These are phyloP conservation scores for Carpatolechia fugitivella DNA, from an alignment of 2,888 invertebrate species.

Conservation along the genomic window DNA sequence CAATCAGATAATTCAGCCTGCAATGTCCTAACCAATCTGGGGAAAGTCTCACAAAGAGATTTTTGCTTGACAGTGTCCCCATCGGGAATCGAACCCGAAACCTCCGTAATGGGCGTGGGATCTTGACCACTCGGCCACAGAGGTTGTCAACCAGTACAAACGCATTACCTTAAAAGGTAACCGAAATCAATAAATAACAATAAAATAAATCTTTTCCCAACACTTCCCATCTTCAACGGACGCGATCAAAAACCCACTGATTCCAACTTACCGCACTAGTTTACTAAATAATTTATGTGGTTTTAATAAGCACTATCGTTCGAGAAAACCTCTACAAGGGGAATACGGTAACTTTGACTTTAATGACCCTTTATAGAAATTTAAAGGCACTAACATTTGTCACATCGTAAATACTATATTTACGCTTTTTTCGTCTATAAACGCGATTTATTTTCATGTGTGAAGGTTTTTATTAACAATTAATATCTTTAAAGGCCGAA, in stretches of 20 bases:
- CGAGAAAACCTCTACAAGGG: conserved; percentile 25
- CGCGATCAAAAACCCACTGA: not conserved
- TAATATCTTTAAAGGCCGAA: conserved; percentile 25
- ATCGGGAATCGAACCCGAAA: too few relatives aligned
- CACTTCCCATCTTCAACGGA: conserved; percentile 14
- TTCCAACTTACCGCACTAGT: conserved; percentile 22
- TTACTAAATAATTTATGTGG: conserved; percentile 66
- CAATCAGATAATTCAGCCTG: too few relatives aligned
- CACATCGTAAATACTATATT: conserved; percentile 61
- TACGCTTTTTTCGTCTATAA: conserved; percentile 45
- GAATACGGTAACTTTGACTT: conserved; percentile 35
- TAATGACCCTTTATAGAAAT: conserved; percentile 54
- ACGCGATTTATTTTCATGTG: conserved; percentile 32
- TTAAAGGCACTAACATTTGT: conserved; percentile 55
- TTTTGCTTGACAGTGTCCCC: too few relatives aligned
- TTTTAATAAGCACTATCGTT: conserved; percentile 59
- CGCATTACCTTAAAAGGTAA: not conserved
- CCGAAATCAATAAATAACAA: not conserved
- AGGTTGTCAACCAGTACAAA: too few relatives aligned
- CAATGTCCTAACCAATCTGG: too few relatives aligned
- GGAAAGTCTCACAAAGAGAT: too few relatives aligned
- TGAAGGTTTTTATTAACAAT: conserved; percentile 40
- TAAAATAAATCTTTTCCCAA: not conserved
- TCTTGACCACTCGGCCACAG: too few relatives aligned
- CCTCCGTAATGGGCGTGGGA: too few relatives aligned